These are phyloP conservation scores for Drosophila anomelani DNA, from an alignment of 2,888 invertebrate genomes.

Conservation along the genomic window DNA sequence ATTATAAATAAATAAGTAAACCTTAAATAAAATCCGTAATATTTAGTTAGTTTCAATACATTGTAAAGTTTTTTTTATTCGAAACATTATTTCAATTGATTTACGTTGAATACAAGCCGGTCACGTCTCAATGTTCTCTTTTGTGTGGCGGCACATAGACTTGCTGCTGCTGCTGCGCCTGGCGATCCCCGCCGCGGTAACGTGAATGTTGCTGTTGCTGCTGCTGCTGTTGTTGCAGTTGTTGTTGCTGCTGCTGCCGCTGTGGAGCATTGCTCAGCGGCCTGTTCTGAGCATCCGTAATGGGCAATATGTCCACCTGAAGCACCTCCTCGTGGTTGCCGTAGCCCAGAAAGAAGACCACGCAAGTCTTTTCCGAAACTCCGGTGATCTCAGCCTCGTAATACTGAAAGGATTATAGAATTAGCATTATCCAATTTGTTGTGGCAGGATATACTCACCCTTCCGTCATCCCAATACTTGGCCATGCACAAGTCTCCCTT, in stretches of 20 bases:
- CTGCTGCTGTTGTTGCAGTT: conserved; percentile 59
- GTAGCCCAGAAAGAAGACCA: conserved; percentile 94
- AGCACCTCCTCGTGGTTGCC: conserved; percentile 96
- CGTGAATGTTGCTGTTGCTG: conserved; percentile 55
- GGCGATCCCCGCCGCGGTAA: conserved; percentile 83
- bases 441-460: conserved; percentile 86
- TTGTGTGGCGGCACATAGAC: conserved; percentile 85
- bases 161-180: conserved; percentile 80
- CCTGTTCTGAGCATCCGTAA: conserved; percentile 83
- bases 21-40: neutral
- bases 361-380: conserved; percentile 92
- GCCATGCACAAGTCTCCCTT: conserved; percentile 94
- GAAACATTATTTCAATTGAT: conserved; percentile 61
- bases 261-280: conserved; percentile 73
- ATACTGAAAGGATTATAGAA: conserved; percentile 86
- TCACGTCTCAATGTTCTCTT: conserved; percentile 74
- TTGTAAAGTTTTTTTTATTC: conserved; percentile 50
- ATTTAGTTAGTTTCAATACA: conserved; percentile 21
- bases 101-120: conserved; percentile 26
- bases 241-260: conserved; percentile 57
- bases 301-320: conserved; percentile 91
- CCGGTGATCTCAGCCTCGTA: conserved; percentile 93
- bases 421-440: neutral
- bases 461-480: conserved; percentile 96
- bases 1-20: neutral